Base-by-base conservation (phyloP, 2,113 vertebrate species). In the Ceyx cyanopectus region DNA sequence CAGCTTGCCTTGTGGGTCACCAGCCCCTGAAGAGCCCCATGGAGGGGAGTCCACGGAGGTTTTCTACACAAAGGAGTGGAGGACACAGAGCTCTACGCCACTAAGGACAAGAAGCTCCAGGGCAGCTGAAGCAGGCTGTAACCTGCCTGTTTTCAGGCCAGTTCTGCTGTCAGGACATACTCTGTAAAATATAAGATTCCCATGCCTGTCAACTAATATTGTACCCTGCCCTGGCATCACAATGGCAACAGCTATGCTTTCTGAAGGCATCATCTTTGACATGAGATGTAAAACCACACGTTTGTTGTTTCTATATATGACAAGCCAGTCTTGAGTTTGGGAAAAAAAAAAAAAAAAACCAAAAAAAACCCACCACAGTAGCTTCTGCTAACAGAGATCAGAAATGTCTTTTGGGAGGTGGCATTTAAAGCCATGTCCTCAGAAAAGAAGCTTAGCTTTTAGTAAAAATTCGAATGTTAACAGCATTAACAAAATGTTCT, bases 241-340 rank as follows among this genome's bases (percentile, higher is more conserved):
- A 48, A 32, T 63, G 61, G 60, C 69, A 91, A 80, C 1, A 18
- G 57, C 73, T 89, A 77, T 54, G 50, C 46, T 92, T 90, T 75
- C 73, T 81, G 46, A 84, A 82, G 41, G 41, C 77, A 78, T 40
- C 80, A 12, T 75, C 74, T 79, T 66, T 96, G 89, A 92, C 69
- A 62, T 56, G 62, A 95, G 74, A 68, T 3, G 10, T 68, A 82
- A 96, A 95, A 50, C 69, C 89, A 81, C 32, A 57, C 63, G 34
- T 89, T 94, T 91, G 74, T 84, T 73, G 32, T 63, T 94, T 94
- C 92, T 85, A 58, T 66, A 79, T 90, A 87, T 94, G 83, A 86
- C 89, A 73, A 9, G 40, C 23, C 7, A 3, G 53, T 89, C 77
- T 76, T 84, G 81, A 87, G 58, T 58, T 73, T 69, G 70, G 34